Evolutionary conservation across 2,113 vertebrate genomes (phyloP), one percentile per base, ranked within the genome.

Genomic region (Chaetops frenatus): DNA sequence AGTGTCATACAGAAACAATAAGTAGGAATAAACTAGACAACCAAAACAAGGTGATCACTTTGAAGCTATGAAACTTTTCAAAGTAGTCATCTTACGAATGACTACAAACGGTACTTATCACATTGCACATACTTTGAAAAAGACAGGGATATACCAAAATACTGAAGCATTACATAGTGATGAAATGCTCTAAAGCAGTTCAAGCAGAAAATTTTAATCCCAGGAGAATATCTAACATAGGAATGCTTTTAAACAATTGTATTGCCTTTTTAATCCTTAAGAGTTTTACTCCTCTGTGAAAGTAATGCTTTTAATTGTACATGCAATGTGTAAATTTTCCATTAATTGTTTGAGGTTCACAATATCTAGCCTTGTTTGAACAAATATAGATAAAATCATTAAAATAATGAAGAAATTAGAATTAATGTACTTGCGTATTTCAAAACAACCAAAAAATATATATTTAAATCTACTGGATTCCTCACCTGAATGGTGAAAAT

Each of bases 191-290:
- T 76, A 60, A 66, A 31, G 35, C 7, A 57, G 33, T 27, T 65
- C 38, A 73, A 81, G 81, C 2, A 62, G 50, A 72, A 90, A 69
- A 44, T 70, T 77, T 51, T 73, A 70, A 90, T 25, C 24, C 14
- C 15, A 25, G 28, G 35, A 35, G 29, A 54, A 73, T 23, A 18
- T 5, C 23, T 88, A 58, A 50, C 15, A 28, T 6, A 62, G 40
- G 24, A 89, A 84, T 23, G 4, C n/a, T 91, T 87, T 94, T 33
- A 28, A 87, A 56, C 60, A 66, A 31, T 47, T 95, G 60, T 42
- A 36, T 1, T 28, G 11, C 12, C 3, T 3, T 31, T 85, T 62
- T 9, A 66, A 51, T 58, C 29, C 21, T 64, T 51, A 24, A 51
- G n/a, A 84, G 5, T 64, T 88, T 79, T 50, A 51, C 15, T 27